These are phyloP conservation scores for Drosophila pallidifrons DNA, from an alignment of 1,140 invertebrate genomes.

Conservation along the genomic window DNA sequence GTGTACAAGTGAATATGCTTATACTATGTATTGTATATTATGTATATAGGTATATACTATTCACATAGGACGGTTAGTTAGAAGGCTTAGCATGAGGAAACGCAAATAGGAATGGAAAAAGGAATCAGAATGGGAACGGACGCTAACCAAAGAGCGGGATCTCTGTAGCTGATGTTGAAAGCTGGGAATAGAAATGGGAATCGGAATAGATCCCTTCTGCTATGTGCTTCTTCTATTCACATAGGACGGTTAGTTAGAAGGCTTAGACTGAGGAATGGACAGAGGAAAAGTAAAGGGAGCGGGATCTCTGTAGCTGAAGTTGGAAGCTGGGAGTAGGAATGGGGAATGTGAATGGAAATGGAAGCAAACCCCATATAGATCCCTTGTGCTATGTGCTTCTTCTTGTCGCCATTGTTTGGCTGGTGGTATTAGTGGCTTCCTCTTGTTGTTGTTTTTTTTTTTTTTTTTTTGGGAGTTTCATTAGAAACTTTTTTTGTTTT, in stretches of 20 bases:
- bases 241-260: slow-evolving; percentile 13
- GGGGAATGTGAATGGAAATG: no score
- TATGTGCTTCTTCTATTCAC: neutral
- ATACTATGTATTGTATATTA: neutral
- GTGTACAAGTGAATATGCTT: slow-evolving; percentile 3
- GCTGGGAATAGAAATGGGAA: neutral
- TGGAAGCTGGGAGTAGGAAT: slow-evolving; percentile 1
- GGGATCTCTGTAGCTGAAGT: neutral
- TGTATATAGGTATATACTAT: no score
- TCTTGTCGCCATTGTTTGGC: slow-evolving; percentile 13
- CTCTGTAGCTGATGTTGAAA: neutral
- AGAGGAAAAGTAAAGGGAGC: neutral
- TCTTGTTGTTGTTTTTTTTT: neutral
- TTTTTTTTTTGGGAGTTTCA: slow-evolving; percentile 69
- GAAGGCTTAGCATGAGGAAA: neutral
- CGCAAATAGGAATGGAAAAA: neutral
- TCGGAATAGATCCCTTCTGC: neutral
- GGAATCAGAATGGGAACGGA: neutral
- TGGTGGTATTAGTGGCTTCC: slow-evolving; percentile 52
- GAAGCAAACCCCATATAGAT: slow-evolving; percentile 39
- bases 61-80: slow-evolving; percentile 9
- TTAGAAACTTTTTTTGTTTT: slow-evolving; percentile 67
- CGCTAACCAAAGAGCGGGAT: neutral
- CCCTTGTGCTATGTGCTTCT: neutral
- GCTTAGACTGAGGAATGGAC: neutral